phyloP scores from a whole-genome alignment of 2,113 vertebrate genomes.

The Gobiocypris rarus region DNA sequence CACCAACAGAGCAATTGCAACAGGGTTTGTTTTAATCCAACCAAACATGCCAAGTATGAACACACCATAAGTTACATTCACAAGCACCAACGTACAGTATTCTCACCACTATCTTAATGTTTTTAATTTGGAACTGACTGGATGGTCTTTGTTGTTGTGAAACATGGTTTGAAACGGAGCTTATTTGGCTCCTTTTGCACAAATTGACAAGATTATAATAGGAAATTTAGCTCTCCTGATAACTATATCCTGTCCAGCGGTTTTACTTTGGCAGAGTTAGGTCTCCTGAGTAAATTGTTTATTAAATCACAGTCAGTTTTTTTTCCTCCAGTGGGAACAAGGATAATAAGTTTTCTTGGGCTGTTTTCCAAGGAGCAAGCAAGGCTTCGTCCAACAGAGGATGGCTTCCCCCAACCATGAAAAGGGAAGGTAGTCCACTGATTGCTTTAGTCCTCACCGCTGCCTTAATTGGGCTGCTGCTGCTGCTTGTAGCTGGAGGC shows the following conservation, averaged over 20 bases:
- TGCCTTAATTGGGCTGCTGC: constrained; percentile 98
- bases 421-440: constrained; percentile 82
- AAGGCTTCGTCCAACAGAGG: constrained; percentile 80
- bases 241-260: constrained; percentile 34
- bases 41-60: too few relatives aligned
- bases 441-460: constrained; percentile 93
- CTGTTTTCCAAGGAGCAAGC: constrained; percentile 88
- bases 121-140: not conserved
- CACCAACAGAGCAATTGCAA: too few relatives aligned
- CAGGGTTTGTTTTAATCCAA: too few relatives aligned
- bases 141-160: not conserved
- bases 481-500: constrained; percentile 89
- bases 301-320: constrained; percentile 50
- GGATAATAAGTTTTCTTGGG: constrained; percentile 83
- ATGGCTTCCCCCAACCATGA: constrained; percentile 72
- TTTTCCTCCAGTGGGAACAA: constrained; percentile 84
- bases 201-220: constrained; percentile 31
- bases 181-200: constrained; percentile 6
- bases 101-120: not conserved
- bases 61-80: not conserved
- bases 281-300: constrained; percentile 42
- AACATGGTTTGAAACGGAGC: not conserved
- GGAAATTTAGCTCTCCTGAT: constrained; percentile 31
- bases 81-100: not conserved
- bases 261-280: constrained; percentile 39